A percentile compares a stretch with the other conserved stretches of the same genome.
These are phyloP conservation scores for Reinhardtius hippoglossoides DNA, from an alignment of 2,113 vertebrate species.

Conservation along the genomic window DNA sequence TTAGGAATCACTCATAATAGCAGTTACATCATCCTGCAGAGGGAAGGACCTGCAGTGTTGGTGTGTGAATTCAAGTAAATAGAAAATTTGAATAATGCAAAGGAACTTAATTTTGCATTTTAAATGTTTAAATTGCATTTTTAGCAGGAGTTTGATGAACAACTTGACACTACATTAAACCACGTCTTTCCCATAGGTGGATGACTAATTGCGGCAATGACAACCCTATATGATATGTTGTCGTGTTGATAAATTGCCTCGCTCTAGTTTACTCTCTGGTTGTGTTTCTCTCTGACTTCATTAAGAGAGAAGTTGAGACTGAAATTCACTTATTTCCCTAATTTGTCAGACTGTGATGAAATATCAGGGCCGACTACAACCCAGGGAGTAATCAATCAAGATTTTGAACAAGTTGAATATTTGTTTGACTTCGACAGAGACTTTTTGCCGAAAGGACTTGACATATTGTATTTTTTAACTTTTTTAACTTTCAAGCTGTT, in stretches of 20 bases:
- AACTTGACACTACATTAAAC: background rate
- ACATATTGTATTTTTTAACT: background rate
- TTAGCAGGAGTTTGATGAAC: background rate
- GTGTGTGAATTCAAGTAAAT: slow-evolving; percentile 33
- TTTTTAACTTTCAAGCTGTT: background rate
- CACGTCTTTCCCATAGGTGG: background rate
- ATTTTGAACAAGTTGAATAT: slow-evolving; percentile 5
- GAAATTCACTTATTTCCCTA: background rate
- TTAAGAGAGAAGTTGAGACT: background rate
- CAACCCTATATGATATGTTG: background rate
- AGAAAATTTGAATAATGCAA: slow-evolving; percentile 3
- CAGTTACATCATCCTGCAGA: slow-evolving; percentile 50
- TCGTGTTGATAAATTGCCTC: background rate
- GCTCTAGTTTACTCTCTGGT: background rate
- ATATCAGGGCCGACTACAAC: background rate
- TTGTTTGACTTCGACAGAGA: background rate
- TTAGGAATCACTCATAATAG: slow-evolving; percentile 54
- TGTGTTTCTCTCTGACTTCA: slow-evolving; percentile 5
- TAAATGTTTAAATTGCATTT: background rate
- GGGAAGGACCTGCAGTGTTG: slow-evolving; percentile 39
- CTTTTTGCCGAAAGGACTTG: background rate
- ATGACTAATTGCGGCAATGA: slow-evolving; percentile 7
- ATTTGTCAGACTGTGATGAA: slow-evolving; percentile 9
- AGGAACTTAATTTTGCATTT: background rate
- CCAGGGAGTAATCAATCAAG: slow-evolving; percentile 3